Base-by-base conservation (phyloP, 2,888 invertebrate genomes). In the Cantharis lateralis region DNA sequence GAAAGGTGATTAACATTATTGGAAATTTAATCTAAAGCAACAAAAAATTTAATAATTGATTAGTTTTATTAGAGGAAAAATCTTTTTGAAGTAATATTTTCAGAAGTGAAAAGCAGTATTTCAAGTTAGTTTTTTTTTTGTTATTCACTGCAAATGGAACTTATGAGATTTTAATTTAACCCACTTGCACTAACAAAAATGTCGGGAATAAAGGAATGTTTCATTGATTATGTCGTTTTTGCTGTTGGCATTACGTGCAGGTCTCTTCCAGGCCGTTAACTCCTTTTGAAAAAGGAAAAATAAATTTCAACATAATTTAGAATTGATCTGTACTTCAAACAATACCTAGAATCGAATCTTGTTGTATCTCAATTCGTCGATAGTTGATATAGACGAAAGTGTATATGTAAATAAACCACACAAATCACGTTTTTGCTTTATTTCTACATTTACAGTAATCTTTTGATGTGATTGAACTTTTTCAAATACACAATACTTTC, bases 181-280 rank as follows among this genome's bases (percentile, higher is more conserved):
- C 48, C 13, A 48, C n/a, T 66, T 15, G 18, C 13, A 66, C 64
- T 66, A 15, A 66, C 64, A 66, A 66, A 24, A 66, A 66, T 66
- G 64, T 66, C 16, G 16, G 24, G 16, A 66, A 18, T 66, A 20
- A n/a, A n/a, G 64, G 24, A 66, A 66, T 66, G 64, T 20, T 66
- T 66, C 64, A 66, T 66, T 62, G 72, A 68, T 72, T 72, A 64
- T 28, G 62, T 68, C 69, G 69, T 69, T 74, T 74, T 62, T 68
- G 74, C 62, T 68, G 68, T 20, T 68, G 61, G 26, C 32, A 24
- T 20, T 74, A 74, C 74, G 74, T 74, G 74, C 68, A 32, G 70
- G 69, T 72, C 70, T 68, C 68, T 74, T 74, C 68, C 74, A 69
- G 18, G 62, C 68, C 74, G 74, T 74, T 74, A 74, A 69, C 68